Evolutionary conservation across 2,113 vertebrate species (phyloP).

Genomic region (Nematolebias whitei): DNA sequence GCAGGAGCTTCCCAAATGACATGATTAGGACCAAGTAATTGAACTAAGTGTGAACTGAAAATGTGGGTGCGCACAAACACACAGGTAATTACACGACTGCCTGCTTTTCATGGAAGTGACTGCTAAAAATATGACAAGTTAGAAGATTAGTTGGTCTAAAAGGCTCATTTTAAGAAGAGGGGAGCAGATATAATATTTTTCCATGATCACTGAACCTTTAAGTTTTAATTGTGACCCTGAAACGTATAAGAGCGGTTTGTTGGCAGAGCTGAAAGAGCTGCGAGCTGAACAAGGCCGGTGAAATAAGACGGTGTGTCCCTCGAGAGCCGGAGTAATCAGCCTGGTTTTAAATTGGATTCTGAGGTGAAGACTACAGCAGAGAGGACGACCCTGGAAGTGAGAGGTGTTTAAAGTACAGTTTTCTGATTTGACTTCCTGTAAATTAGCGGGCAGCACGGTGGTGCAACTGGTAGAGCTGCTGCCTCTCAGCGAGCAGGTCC

Average conservation of each 20-base stretch:
- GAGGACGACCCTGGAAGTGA: too few species aligned
- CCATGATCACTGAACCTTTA: neutral
- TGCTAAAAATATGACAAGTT: neutral
- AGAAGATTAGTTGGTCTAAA: neutral
- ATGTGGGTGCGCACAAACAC: too few species aligned
- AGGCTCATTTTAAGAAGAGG: neutral
- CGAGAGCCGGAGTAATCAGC: neutral
- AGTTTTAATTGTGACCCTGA: neutral
- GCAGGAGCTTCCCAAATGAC: too few species aligned
- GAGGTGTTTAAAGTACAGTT: too few species aligned
- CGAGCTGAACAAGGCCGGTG: neutral
- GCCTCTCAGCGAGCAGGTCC: too few species aligned
- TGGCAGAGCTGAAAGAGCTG: neutral
- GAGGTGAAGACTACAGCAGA: neutral
- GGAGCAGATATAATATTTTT: neutral
- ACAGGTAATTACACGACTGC: too few species aligned
- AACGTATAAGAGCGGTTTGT: neutral
- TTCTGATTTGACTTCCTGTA: too few species aligned
- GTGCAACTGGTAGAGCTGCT: too few species aligned
- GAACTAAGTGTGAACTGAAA: too few species aligned
- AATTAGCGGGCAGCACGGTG: too few species aligned
- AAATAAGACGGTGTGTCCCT: neutral
- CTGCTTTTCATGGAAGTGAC: too few species aligned
- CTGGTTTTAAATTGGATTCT: constrained; percentile 5
- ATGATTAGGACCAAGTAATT: too few species aligned